Evolutionary conservation across 2,113 vertebrate species (phyloP), one percentile per base, ranked within the genome.

Genomic region (Hyla sarda): DNA sequence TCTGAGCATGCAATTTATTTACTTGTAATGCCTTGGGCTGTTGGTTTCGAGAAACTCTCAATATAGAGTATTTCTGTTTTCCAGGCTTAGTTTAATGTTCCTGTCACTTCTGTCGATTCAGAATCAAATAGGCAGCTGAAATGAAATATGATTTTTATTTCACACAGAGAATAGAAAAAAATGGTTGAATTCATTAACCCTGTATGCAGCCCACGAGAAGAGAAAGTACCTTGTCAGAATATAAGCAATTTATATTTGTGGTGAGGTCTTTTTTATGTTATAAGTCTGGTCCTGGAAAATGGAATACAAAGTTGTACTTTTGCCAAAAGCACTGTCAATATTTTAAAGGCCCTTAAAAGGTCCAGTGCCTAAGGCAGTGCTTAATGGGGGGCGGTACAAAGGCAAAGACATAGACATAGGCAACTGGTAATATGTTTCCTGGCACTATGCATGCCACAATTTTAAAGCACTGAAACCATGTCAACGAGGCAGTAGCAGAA

Each of bases 61-160:
- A 84, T 84, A 79, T 72, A 72, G 48, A 72, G 47, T 45, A 80
- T 86, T 86, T 80, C 75, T 80, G 62, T 54, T 80, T 84, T 86
- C 62, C 48, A 86, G 75, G 47, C 76, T 79, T 71, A 72, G 84
- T 86, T 80, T 86, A 80, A 80, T 86, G 84, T 72, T 41, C 75
- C 84, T 86, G 75, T 86, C 84, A 86, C 84, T 85, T 69, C 84
- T 82, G 85, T 32, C 67, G 41, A 86, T 86, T 37, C 21, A 32
- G 62, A 86, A 80, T 80, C 65, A 86, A 58, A 56, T 56, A 58
- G 34, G 84, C 48, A 86, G 76, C 75, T 58, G 65, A 52, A 80
- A 86, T 86, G 60, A 86, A 86, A 86, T 71, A 80, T 72, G 65
- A 80, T 83, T 83, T 65, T 83, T 72, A 54, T 83, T 83, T 83